Evolutionary conservation across 2,888 invertebrate genomes (phyloP).

Genomic region (Rhopalosiphum nymphaeae): DNA sequence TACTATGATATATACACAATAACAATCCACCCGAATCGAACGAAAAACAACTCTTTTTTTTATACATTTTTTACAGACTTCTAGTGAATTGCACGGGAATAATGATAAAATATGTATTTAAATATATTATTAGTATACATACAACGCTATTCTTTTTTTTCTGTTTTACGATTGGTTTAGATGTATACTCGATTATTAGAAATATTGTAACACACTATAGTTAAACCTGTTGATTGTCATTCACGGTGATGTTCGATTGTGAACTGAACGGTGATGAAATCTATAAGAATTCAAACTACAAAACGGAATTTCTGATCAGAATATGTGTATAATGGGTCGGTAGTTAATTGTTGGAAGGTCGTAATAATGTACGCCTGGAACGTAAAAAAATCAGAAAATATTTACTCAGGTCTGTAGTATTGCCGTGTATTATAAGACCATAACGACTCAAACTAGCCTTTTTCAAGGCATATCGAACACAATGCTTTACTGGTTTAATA

Average conservation of each 20-base stretch:
- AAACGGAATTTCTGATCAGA: slow-evolving; percentile 5
- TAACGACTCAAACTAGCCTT: not conserved
- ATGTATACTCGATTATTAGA: not conserved
- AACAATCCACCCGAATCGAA: not conserved
- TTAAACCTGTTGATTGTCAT: not conserved
- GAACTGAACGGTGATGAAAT: not conserved
- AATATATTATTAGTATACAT: not conserved
- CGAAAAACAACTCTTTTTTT: not conserved
- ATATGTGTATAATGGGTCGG: not conserved
- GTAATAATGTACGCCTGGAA: not conserved
- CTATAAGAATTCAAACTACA: not conserved
- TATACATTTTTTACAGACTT: not conserved
- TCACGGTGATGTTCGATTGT: not conserved
- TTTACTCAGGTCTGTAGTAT: not conserved
- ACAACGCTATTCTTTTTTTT: not conserved
- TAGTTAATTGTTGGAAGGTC: not conserved
- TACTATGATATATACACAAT: not conserved
- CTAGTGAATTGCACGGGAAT: not conserved
- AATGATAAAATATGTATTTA: not conserved
- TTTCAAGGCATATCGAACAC: not conserved
- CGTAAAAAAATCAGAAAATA: slow-evolving; percentile 2
- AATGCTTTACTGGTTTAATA: not conserved
- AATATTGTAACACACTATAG: no score
- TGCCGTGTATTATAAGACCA: not conserved
- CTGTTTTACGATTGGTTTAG: not conserved